A percentile compares a stretch with the other conserved stretches of the same genome.
These are phyloP conservation scores for Osmerus eperlanus DNA, from an alignment of 2,113 vertebrate species.

Conservation along the genomic window DNA sequence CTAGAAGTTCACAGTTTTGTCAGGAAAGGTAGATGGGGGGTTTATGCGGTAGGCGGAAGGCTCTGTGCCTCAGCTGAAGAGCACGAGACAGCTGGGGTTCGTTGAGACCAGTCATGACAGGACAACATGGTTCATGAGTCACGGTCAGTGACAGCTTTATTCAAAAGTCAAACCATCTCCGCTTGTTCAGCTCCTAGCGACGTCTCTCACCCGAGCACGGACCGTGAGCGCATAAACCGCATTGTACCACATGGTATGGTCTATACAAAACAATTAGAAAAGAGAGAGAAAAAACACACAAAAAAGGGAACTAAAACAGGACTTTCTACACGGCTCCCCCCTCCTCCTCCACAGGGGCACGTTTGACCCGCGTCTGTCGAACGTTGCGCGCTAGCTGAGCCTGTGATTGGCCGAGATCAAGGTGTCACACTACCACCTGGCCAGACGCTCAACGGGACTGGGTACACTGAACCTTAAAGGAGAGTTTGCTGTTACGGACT, in stretches of 20 bases:
- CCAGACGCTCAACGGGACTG: slow-evolving; percentile 1
- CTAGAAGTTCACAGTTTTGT: too few relatives aligned
- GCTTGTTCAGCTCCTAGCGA: background rate
- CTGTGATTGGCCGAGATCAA: background rate
- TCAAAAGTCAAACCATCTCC: slow-evolving; percentile 6
- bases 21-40: too few relatives aligned
- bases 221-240: slow-evolving; percentile 2
- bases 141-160: slow-evolving; percentile 9
- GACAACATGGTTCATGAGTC: background rate
- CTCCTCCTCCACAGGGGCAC: background rate
- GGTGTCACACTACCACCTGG: background rate
- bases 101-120: background rate
- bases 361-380: background rate
- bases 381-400: background rate
- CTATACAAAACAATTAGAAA: slow-evolving; percentile 4
- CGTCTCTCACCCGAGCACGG: background rate
- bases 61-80: background rate
- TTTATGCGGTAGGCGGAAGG: too few relatives aligned
- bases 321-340: background rate
- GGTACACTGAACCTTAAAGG: background rate
- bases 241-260: slow-evolving; percentile 9
- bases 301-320: background rate
- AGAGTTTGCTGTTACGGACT: background rate
- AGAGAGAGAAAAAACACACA: background rate
- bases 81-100: background rate